Conservation (phyloP, 2,797 vertebrate genomes). For the Eutrigla gurnardus region DNA sequence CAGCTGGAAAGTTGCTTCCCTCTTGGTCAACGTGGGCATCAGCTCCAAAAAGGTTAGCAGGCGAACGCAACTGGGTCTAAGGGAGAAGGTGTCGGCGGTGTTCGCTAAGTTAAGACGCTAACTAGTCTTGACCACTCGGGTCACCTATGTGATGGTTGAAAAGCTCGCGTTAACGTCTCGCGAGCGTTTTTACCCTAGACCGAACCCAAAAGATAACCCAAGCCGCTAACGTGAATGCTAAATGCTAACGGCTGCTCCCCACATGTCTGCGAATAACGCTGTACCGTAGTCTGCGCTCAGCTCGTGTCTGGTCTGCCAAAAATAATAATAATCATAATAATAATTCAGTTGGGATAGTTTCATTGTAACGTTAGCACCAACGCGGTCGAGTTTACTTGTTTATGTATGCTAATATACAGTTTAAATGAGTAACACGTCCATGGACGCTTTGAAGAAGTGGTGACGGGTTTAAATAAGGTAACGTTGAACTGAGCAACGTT, state of each 20-base stretch:
- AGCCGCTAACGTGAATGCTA: constrained; percentile 71
- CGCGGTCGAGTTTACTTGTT: accelerated
- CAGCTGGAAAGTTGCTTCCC: constrained; percentile 67
- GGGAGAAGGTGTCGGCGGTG: neutral
- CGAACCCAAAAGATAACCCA: neutral
- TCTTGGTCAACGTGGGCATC: constrained; percentile 70
- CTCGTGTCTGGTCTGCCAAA: neutral
- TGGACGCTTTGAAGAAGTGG: neutral
- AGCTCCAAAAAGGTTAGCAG: constrained; percentile 43
- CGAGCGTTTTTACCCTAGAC: neutral
- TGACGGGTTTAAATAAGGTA: neutral
- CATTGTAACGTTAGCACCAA: neutral
- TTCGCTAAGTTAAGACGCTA: neutral
- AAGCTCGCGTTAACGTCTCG: neutral
- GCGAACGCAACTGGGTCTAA: constrained; percentile 8
- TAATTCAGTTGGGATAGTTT: neutral
- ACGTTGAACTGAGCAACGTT: neutral
- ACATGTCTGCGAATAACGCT: constrained; percentile 60
- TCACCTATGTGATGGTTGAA: accelerated
- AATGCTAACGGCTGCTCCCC: constrained; percentile 66
- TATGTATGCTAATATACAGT: accelerated
- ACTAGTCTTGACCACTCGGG: accelerated
- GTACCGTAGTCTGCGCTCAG: neutral
- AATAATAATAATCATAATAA: neutral
- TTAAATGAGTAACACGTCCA: neutral